Base-by-base conservation (phyloP, 2,888 invertebrate genomes). In the Cheilosia scutellata region DNA sequence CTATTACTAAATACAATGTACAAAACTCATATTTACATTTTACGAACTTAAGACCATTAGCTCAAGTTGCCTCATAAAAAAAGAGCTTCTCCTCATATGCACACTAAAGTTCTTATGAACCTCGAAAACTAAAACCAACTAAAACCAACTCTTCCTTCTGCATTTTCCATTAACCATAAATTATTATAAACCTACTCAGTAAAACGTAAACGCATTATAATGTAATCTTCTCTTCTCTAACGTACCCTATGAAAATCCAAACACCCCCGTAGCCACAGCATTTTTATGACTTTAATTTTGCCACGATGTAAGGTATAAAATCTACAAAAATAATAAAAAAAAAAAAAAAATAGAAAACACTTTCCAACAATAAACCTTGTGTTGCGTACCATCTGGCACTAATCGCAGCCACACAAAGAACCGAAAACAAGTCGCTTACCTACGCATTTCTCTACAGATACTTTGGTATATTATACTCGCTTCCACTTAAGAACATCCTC, bases 211-310 rank as follows among this genome's bases (percentile, higher is more conserved):
- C 63, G 55, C 70, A 60, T 78, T 79, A 70, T 63, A 72, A 78
- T 62, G 57, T 77, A 53, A 76, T 76, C 63, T 51, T 31, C 77
- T 72, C 42, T 60, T 16, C 40, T 51, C 58, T 40, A 49, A 51
- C 37, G 49, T 29, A 66, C 65, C 31, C 53, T 11, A 57, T 37
- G 11, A 5, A 33, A 5, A 60, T 31, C 33, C 40, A 9, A 33
- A 5, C 16, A 31, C 31, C 51, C 60, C 16, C 13, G 40, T 4
- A n/a, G 20, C 25, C 42, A 4, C 51, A 86, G 31, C 55, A 84
- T 80, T 84, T 84, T 84, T 86, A 86, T 82, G 82, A 77, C 86
- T 86, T 86, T 82, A 86, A 86, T 86, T 86, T 86, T 40, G 76
- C 86, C 75, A 77, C 80, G 72, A 86, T 76, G 76, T 80, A 76